Evolutionary conservation across 2,113 vertebrate genomes (phyloP), one percentile per base, ranked within the genome.

Genomic region (Channa maculata): DNA sequence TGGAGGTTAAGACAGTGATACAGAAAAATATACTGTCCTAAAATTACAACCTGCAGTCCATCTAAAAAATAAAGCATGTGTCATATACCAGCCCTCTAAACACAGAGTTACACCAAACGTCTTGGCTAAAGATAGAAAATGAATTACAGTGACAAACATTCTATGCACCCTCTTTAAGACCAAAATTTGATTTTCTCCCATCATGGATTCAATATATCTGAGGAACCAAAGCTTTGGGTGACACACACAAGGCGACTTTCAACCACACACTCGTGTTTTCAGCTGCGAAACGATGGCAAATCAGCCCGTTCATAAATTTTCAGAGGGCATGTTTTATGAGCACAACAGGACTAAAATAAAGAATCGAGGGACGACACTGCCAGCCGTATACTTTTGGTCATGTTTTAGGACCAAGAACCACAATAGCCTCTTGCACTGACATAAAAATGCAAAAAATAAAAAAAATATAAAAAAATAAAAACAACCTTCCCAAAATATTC

Each of bases 381-480:
- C 7, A 75, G 86, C 75, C 64, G 61, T 91, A 87, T 91, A 93
- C 88, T 92, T 92, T 90, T 55, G 67, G 85, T 88, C 82, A 76
- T 90, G 86, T 88, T 89, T 90, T 74, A 85, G 82, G 88, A 91
- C 86, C 86, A 88, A 85, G 82, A 89, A 90, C 92, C 92, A 82
- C 90, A 89, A 87, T 45, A 69, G 81, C 79, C 70, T 68, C 70
- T 75, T 61, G 75, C 82, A 71, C 87, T 80, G 69, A 88, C 89
- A 80, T 88, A 87, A 86, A 88, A 86, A 86, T 49, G 12, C 58
- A 58, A 54, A 53, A 60, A 60, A 58, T 15, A 48, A 45, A 55
- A 68, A 71, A 51, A 65, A 64, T 66, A 65, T 65, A 71, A 33
- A 49, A 2, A 68, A 58, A 79, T 24, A 24, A 24, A 24, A 24